Base-by-base conservation (phyloP, 2,113 vertebrate species). In the Anoura caudifer region DNA sequence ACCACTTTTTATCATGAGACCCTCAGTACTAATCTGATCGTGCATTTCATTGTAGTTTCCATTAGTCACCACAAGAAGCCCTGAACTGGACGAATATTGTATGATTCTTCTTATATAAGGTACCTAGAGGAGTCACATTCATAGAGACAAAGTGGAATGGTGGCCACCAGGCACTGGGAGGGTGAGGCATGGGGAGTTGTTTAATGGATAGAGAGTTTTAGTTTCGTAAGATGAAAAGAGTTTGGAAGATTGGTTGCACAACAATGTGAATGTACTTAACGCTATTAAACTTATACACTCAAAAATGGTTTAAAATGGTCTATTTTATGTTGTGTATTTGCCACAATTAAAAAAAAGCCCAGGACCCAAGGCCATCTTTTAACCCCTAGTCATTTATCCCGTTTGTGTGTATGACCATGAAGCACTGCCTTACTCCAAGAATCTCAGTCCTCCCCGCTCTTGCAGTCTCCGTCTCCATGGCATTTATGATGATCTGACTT, bases 1-100 rank as follows among this genome's bases (percentile, higher is more conserved):
- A 73, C 22, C 47, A 28, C 33, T 56, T 84, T 93, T 87, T 65
- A 63, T 82, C 17, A 59, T 83, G 76, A 87, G n/a, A 67, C 63
- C 33, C 22, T 85, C 38, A 77, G 13, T 45, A n/a, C 41, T 80
- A 26, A 59, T 59, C 24, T 19, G 2, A 26, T 54, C 0, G 7
- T 9, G 1, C 33, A 56, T 50, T 80, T 41, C 43, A 56, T n/a
- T 1, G 1, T 11, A 33, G 5, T 93, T 94, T 80, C 50, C 12
- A 7, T 6, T 91, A 28, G 33, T 45, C 45, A 63, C 24, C 4
- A 33, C 0, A 56, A 54, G 38, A 89, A 50, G 61, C 69, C 6
- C 16, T 73, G 90, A 72, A 45, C 38, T 8, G 31, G 59, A 65
- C 1, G 16, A 22, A 45, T 41, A 33, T 41, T 54, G 14, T 81